phyloP scores from a whole-genome alignment of 2,113 vertebrate species.

The Elephantulus edwardii region DNA sequence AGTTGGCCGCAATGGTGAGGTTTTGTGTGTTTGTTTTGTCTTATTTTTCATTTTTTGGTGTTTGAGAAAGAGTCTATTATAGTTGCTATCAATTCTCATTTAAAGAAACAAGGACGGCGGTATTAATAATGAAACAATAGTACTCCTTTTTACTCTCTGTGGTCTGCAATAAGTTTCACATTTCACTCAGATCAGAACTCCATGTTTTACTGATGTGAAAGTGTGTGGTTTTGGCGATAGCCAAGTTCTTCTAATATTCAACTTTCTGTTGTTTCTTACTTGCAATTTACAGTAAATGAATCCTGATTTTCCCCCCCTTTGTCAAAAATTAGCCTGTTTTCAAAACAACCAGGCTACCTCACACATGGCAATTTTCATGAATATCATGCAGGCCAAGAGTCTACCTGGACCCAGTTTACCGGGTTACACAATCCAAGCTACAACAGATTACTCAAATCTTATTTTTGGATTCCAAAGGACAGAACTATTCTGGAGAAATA shows the following conservation, averaged over 20 bases:
- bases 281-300: constrained; percentile 85
- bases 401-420: neutral
- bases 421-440: neutral
- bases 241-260: constrained; percentile 83
- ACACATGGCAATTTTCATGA: constrained; percentile 54
- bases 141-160: constrained; percentile 84
- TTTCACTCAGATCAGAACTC: constrained; percentile 83
- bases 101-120: constrained; percentile 81
- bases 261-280: constrained; percentile 84
- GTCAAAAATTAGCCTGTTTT: constrained; percentile 82
- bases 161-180: constrained; percentile 85
- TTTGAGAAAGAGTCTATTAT: constrained; percentile 79
- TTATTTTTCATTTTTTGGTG: constrained; percentile 57
- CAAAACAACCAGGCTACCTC: constrained; percentile 76
- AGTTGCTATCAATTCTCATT: constrained; percentile 82
- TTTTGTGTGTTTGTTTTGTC: constrained; percentile 43
- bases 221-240: constrained; percentile 83
- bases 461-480: neutral
- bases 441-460: neutral
- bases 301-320: constrained; percentile 76
- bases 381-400: constrained; percentile 35
- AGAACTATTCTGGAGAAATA: neutral
- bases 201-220: constrained; percentile 87
- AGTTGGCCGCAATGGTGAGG: neutral
- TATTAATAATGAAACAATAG: constrained; percentile 84